Conservation (phyloP, 2,113 vertebrate species). For the Rhabdomys dilectus region DNA sequence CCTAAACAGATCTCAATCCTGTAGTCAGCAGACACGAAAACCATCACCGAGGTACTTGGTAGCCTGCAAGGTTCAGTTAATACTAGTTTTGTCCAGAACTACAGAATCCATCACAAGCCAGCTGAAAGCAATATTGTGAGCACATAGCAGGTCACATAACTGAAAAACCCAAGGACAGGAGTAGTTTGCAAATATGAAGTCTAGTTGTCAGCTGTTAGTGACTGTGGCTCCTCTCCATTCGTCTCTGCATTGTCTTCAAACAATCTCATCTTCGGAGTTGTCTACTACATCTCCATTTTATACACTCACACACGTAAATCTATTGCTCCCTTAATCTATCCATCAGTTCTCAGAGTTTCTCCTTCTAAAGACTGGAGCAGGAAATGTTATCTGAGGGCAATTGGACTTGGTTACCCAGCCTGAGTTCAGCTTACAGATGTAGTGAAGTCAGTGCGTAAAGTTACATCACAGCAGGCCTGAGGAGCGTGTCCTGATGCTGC, state of each 20-base stretch:
- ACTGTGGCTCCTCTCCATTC: background rate
- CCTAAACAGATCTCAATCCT: background rate
- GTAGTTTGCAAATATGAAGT: background rate
- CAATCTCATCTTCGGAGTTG: background rate
- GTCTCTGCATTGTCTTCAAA: background rate
- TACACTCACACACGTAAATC: background rate
- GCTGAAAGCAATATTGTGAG: background rate
- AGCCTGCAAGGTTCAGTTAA: background rate
- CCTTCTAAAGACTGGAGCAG: background rate
- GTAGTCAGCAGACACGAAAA: background rate
- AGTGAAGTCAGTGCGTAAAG: no score
- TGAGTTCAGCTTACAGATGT: background rate
- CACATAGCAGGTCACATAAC: background rate
- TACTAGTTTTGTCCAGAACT: background rate
- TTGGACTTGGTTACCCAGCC: background rate
- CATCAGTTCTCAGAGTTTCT: background rate
- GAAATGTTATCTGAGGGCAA: background rate
- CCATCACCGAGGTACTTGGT: background rate
- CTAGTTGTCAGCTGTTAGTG: rapidly evolving
- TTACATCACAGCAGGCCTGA: background rate
- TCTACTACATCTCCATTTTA: background rate
- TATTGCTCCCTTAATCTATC: background rate
- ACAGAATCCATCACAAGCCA: background rate
- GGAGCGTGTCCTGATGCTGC: background rate
- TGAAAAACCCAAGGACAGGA: background rate